Conservation (phyloP, 2,797 vertebrate species). For the Sebastiscus albofasciatus region DNA sequence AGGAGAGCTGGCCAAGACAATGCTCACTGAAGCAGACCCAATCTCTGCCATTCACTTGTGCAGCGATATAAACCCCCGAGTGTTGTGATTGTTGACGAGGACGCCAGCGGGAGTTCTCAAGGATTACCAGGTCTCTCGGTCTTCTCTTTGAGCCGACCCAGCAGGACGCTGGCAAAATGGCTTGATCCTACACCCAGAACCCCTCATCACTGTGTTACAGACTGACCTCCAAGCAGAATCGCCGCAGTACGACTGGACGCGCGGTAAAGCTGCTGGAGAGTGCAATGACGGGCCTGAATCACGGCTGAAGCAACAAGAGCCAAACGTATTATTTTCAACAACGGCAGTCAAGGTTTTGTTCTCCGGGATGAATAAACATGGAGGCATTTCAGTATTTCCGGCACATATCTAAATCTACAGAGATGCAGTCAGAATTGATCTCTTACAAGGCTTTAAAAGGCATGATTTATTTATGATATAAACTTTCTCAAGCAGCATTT, state of each 20-base stretch:
- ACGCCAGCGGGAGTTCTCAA: slow-evolving; percentile 26
- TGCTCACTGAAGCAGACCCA: slow-evolving; percentile 17
- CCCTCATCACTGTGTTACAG: slow-evolving; percentile 31
- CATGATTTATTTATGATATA: slow-evolving; percentile 43
- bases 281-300: slow-evolving; percentile 1
- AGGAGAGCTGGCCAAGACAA: slow-evolving; percentile 6
- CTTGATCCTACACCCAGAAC: slow-evolving; percentile 57
- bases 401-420: slow-evolving; percentile 22
- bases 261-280: slow-evolving; percentile 21
- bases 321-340: slow-evolving; percentile 40
- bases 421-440: slow-evolving; percentile 15
- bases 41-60: slow-evolving; percentile 24
- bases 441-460: slow-evolving; percentile 1
- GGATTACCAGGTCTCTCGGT: slow-evolving; percentile 46
- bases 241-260: background rate
- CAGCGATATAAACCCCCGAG: slow-evolving; percentile 29
- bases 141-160: slow-evolving; percentile 58
- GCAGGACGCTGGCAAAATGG: slow-evolving; percentile 44
- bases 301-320: background rate
- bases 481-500: slow-evolving; percentile 21
- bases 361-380: slow-evolving; percentile 22
- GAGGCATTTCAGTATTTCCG: slow-evolving; percentile 32
- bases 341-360: slow-evolving; percentile 11
- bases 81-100: slow-evolving; percentile 39
- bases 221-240: slow-evolving; percentile 35